Conservation (phyloP, 2,888 invertebrate species). For the Ochropacha duplaris region DNA sequence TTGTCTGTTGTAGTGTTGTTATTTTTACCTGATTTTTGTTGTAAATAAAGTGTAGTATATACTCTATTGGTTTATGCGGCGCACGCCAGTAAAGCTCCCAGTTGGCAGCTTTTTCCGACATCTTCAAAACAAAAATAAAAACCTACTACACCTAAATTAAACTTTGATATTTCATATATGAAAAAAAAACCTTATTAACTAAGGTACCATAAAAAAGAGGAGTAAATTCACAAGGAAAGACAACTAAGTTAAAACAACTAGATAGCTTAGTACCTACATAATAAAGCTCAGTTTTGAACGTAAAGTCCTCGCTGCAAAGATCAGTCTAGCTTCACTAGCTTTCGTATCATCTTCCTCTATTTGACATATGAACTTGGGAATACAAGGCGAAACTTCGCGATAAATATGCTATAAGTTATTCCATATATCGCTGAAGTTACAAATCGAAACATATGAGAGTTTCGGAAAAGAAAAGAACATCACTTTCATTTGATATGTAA, state of each 20-base stretch:
- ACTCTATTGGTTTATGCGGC: too few species aligned
- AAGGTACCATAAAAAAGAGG: too few species aligned
- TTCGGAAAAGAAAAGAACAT: neutral
- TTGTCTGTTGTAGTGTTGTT: too few species aligned
- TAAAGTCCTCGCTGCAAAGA: neutral
- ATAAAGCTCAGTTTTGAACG: neutral
- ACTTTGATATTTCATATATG: too few species aligned
- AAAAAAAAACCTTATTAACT: too few species aligned
- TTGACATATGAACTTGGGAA: conserved; percentile 1
- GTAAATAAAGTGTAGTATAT: too few species aligned
- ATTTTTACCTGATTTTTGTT: too few species aligned
- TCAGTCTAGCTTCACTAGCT: neutral
- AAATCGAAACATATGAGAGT: conserved; percentile 2
- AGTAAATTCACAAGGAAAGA: neutral
- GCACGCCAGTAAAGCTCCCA: too few species aligned
- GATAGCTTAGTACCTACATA: neutral
- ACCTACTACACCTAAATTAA: too few species aligned
- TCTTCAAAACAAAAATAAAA: too few species aligned
- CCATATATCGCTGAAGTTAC: conserved; percentile 20
- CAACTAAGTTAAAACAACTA: neutral
- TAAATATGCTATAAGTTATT: conserved; percentile 22
- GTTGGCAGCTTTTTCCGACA: too few species aligned
- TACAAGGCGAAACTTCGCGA: conserved; percentile 4
- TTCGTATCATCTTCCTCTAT: neutral
- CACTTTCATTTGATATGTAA: neutral